A percentile compares a stretch with the other conserved stretches of the same genome.
These are phyloP conservation scores for Arion vulgaris DNA, from an alignment of 1,140 invertebrate species.

Conservation along the genomic window DNA sequence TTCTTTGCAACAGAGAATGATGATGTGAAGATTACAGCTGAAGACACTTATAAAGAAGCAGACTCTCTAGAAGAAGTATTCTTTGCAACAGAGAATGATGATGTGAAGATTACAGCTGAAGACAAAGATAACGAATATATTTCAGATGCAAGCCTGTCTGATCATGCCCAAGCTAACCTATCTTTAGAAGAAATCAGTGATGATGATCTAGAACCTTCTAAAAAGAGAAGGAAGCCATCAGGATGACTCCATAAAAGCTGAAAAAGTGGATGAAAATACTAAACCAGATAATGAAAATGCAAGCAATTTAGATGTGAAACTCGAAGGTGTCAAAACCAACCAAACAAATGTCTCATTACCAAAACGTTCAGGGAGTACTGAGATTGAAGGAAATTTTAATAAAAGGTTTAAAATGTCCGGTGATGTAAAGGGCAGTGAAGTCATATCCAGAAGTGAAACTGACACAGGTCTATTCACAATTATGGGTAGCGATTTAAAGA, in stretches of 20 bases:
- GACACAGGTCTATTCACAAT: neutral
- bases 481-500: neutral
- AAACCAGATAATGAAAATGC: neutral
- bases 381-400: neutral
- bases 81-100: conserved; percentile 38
- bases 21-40: conserved; percentile 24
- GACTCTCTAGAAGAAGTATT: conserved; percentile 36
- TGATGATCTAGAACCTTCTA: conserved; percentile 36
- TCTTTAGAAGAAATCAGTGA: conserved; percentile 40
- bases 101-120: conserved; percentile 26
- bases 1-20: conserved; percentile 40
- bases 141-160: conserved; percentile 36
- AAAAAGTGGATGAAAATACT: neutral
- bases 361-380: neutral
- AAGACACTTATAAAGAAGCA: conserved; percentile 35
- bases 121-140: conserved; percentile 39
- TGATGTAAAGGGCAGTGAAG: neutral
- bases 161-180: conserved; percentile 24
- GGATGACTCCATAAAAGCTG: neutral
- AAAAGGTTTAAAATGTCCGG: neutral
- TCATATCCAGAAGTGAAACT: neutral
- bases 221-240: conserved; percentile 12
- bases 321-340: neutral
- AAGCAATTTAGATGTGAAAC: neutral
- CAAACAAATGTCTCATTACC: neutral